These are phyloP conservation scores for Drosophila niveifrons DNA, from an alignment of 2,888 invertebrate species.

Conservation along the genomic window DNA sequence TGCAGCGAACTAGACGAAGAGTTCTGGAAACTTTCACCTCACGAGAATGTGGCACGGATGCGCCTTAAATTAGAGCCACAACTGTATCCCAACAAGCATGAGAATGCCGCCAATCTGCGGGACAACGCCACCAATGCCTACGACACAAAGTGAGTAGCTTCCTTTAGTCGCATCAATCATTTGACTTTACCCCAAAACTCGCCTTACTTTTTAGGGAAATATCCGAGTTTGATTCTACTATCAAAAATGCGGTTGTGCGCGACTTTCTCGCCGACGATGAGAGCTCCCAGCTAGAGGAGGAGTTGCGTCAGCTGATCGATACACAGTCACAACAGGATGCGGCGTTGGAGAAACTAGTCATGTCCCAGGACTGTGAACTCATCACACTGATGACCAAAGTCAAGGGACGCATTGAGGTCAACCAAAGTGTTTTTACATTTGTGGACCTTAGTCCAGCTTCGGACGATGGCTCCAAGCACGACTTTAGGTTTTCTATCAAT, in stretches of 20 bases:
- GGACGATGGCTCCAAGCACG: slow-evolving; percentile 86
- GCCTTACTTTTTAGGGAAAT: slow-evolving; percentile 71
- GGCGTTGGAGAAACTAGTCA: slow-evolving; percentile 87
- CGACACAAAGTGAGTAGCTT: slow-evolving; percentile 81
- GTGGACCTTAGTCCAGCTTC: slow-evolving; percentile 87
- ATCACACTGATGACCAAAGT: slow-evolving; percentile 88
- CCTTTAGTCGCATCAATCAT: no score
- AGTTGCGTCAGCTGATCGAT: slow-evolving; percentile 85
- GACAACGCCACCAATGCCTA: slow-evolving; percentile 86
- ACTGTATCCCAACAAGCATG: slow-evolving; percentile 87
- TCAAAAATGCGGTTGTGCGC: slow-evolving; percentile 85
- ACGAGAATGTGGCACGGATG: slow-evolving; percentile 88
- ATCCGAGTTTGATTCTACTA: slow-evolving; percentile 85
- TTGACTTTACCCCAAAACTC: neutral
- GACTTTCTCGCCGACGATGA: slow-evolving; percentile 86
- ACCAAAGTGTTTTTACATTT: slow-evolving; percentile 87
- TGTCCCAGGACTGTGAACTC: slow-evolving; percentile 88
- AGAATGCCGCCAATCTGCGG: slow-evolving; percentile 87
- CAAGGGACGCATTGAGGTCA: slow-evolving; percentile 88
- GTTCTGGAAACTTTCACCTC: slow-evolving; percentile 88
- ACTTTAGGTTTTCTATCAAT: slow-evolving; percentile 86
- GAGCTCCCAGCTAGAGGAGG: slow-evolving; percentile 85
- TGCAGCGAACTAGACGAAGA: slow-evolving; percentile 83
- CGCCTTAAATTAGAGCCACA: slow-evolving; percentile 87
- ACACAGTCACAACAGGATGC: slow-evolving; percentile 85